Percentiles rank a stretch among this genome's conserved stretches.
Evolutionary conservation across 1,140 invertebrate species (phyloP).

Genomic region (Acromyrmex heyeri): DNA sequence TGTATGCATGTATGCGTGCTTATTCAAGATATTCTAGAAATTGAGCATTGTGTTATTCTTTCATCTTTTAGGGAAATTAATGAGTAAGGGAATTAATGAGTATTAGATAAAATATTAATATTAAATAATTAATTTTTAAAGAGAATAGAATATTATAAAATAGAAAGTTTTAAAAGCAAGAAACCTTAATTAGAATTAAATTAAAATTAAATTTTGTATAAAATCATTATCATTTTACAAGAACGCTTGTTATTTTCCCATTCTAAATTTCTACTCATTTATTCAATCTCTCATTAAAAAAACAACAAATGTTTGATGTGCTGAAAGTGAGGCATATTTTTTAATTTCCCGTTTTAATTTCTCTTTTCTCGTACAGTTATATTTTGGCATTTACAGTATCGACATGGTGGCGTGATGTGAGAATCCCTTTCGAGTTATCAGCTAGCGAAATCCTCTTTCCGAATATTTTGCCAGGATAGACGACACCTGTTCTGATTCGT

Average conservation of each 20-base stretch:
- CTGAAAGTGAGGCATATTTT: neutral
- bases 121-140: no score
- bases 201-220: neutral
- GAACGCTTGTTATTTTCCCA: neutral
- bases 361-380: constrained; percentile 17
- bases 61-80: no score
- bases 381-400: constrained; percentile 25
- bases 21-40: no score
- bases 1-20: no score
- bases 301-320: neutral
- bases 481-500: constrained; percentile 67
- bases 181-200: neutral
- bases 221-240: neutral
- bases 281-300: constrained; percentile 17
- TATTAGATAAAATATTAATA: no score
- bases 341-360: neutral
- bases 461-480: constrained; percentile 64
- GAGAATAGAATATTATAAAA: no score
- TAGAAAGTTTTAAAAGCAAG: no score
- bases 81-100: no score
- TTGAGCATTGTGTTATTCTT: no score
- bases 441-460: constrained; percentile 57
- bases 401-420: neutral
- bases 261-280: neutral
- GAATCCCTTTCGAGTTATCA: constrained; percentile 61